Base-by-base conservation (phyloP, 2,113 vertebrate species). In the Chaetura pelagica region DNA sequence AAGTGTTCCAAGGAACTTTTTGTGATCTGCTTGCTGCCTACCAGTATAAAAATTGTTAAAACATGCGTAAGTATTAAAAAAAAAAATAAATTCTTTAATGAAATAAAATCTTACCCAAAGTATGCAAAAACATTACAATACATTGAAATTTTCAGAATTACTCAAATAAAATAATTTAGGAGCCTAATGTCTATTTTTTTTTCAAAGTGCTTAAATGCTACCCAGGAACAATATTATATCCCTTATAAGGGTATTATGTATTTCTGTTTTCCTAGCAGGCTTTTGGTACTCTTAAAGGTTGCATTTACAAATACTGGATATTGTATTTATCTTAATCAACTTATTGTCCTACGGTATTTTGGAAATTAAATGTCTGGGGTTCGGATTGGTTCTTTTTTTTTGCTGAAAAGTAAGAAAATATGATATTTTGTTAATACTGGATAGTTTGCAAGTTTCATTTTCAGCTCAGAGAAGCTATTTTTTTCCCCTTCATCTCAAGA, bases 371-470 rank as follows among this genome's bases (percentile, higher is more conserved):
- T 69, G 2, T 21, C 6, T n/a, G 12, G 7, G 2, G 0, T 35
- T 64, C 19, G 9, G 7, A 4, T 15, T 32, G 2, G 1, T 21
- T 48, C 21, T 24, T 24, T 32, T 24, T 32, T 23, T 40, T 10
- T 4, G 6, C 23, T 10, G 4, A 54, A 59, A 75, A 54, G 1
- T 29, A 86, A 59, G 69, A 67, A 72, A 77, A 69, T n/a, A 5
- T 0, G 0, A 32, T 63, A 1, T 49, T 55, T 38, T 52, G 1
- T 44, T 82, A 29, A 10, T 81, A 4, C 5, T 71, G 23, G 49
- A 8, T 78, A 35, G 6, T n/a, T 66, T 29, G 61, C 2, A 62
- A 32, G 34, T 20, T n/a, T 49, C 0, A 13, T 9, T 4, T 54
- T 62, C 35, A 81, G 1, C 26, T 69, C 59, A 26, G 26, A 44